Evolutionary conservation across 2,113 vertebrate genomes (phyloP), one percentile per base, ranked within the genome.

Genomic region (Grantiella picta): DNA sequence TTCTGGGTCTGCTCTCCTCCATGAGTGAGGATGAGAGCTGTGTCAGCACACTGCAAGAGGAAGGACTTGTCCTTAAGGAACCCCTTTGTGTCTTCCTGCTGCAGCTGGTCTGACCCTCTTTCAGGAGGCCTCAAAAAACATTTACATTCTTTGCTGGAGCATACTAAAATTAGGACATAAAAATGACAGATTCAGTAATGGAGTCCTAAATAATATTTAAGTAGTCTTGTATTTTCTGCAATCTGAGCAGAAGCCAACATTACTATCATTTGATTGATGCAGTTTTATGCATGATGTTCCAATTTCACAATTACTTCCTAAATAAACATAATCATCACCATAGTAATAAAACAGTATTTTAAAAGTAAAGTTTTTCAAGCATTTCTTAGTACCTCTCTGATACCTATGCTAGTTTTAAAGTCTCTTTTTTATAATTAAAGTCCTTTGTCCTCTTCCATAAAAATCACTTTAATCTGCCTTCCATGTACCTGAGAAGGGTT

Each of bases 1-100:
- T 94, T 94, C n/a, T 22, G 11, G 40, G 15, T 92, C 12, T 86
- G 54, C 84, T 87, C 50, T 50, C 36, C 61, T n/a, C 20, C 8
- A 17, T 59, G 57, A 78, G 29, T 52, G 66, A 36, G 89, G 59
- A 47, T 72, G 63, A 47, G 77, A 94, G 59, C 70, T 84, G 54
- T 77, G 69, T 92, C 66, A 71, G 69, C 84, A 94, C 68, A 82
- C 29, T 24, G 14, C 85, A 73, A 82, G 81, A 45, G 84, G 35
- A 95, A 53, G 53, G 59, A 72, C 44, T 97, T 90, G 91, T 92
- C 93, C 82, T 95, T 95, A 95, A 95, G 91, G 94, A 96, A 96
- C 87, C 96, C 40, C 52, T 95, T 89, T 69, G 61, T 85, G 68
- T 60, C 86, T 63, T 92, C 86, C 77, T 94, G 44, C 82, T 94